Percentiles rank a stretch among this genome's conserved stretches.
Conservation (phyloP, 2,797 vertebrate genomes). For the Paedocypris micromegethes region DNA sequence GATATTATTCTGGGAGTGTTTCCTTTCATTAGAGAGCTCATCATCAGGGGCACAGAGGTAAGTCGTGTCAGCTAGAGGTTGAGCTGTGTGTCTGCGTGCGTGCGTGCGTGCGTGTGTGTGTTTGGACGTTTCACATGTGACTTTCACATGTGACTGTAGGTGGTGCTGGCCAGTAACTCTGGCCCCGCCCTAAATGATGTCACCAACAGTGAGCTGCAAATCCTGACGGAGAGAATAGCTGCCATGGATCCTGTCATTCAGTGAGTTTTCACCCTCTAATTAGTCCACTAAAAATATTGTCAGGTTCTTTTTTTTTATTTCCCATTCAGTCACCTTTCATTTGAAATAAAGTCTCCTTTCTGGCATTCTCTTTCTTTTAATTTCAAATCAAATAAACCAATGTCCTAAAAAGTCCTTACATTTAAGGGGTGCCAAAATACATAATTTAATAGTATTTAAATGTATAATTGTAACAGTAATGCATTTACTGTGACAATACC, state of each 20-base stretch:
- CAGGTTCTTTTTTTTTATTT: no score
- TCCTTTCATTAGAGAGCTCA: conserved; percentile 97
- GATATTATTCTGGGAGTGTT: conserved; percentile 99
- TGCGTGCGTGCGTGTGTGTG: no score
- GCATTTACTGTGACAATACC: no score
- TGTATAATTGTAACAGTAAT: no score
- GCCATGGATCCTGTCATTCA: conserved; percentile 86
- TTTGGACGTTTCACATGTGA: not conserved
- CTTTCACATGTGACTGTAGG: conserved; percentile 60
- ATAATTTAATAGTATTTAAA: no score
- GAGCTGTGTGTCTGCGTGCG: no score
- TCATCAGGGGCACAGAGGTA: conserved; percentile 94
- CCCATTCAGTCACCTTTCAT: no score
- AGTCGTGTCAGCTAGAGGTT: conserved; percentile 41
- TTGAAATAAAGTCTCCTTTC: no score
- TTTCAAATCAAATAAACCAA: no score
- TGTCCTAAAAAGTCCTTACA: no score
- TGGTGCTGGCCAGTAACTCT: conserved; percentile 95
- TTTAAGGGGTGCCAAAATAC: no score
- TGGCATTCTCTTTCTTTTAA: no score
- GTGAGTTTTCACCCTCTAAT: conserved; percentile 64
- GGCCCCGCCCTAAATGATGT: conserved; percentile 92
- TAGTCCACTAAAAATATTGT: not conserved
- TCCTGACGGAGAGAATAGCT: conserved; percentile 84
- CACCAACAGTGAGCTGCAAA: conserved; percentile 89